Base-by-base conservation (phyloP, 2,888 invertebrate genomes). In the Boloria selene region DNA sequence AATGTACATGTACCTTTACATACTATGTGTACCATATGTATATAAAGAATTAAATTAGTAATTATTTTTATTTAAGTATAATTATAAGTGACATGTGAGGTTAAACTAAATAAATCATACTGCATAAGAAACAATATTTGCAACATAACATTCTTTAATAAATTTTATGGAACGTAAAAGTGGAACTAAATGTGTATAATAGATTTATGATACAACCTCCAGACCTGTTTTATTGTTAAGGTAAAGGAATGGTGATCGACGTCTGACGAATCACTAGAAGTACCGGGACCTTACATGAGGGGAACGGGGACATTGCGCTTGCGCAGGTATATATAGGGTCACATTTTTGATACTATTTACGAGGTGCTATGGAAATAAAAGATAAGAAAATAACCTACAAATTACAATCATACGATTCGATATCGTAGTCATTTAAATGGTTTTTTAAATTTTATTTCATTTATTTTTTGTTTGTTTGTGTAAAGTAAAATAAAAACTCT, bases 201-300 rank as follows among this genome's bases (percentile, higher is more conserved):
- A 58, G 53, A 17, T 53, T 47, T 63, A 47, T 44, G 18, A 4
- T 53, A 61, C 52, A 65, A 26, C 31, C 60, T 49, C 17, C 61
- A 68, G 44, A 51, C 31, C 56, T 45, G 16, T 66, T 73, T 75
- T 78, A 68, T 70, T 63, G 72, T 70, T 71, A 70, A 73, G 56
- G 73, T 78, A 81, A 83, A 79, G 82, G 85, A 86, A 86, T 78
- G 78, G 79, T 80, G 88, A 89, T 88, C 87, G 83, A 87, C 88
- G 89, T 88, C 86, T 88, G 88, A 89, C 84, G 81, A 80, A 81
- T 74, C 68, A 72, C 80, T 82, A 76, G 79, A 76, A 77, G 76
- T 84, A 83, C 82, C 82, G 65, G 76, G 77, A 72, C 77, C 69
- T 74, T 72, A 74, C 70, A 67, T 74, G 72, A 74, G 76, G 77